A percentile compares a stretch with the other conserved stretches of the same genome.
Evolutionary conservation across 2,797 vertebrate species (phyloP).

Genomic region (Chrosomus eos): DNA sequence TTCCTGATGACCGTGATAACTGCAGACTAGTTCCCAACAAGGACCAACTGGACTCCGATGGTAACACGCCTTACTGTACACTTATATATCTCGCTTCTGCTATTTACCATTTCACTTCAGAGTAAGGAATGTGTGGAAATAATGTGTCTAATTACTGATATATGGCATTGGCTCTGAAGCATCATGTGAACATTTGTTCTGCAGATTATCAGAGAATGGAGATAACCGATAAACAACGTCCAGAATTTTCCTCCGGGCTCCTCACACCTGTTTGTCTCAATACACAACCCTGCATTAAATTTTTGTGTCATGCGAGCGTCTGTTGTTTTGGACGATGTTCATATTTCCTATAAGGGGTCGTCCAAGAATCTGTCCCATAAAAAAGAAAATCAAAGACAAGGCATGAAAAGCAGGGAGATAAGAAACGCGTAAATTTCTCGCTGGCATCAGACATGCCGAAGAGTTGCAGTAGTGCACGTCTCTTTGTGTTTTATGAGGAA

Average conservation of each 20-base stretch:
- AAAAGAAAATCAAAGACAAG: constrained; percentile 54
- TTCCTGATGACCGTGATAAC: constrained; percentile 95
- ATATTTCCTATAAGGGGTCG: constrained; percentile 46
- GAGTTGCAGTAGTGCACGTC: background rate
- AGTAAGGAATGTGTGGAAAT: constrained; percentile 17
- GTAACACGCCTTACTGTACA: constrained; percentile 65
- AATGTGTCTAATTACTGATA: constrained; percentile 45
- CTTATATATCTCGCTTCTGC: background rate
- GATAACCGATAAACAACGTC: constrained; percentile 44
- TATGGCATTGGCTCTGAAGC: constrained; percentile 10
- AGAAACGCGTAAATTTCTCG: constrained; percentile 43
- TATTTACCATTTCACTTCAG: background rate
- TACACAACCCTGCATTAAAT: constrained; percentile 35
- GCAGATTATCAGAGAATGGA: constrained; percentile 47
- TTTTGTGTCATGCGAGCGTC: constrained; percentile 45
- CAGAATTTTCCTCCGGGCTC: constrained; percentile 54
- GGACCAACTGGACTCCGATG: constrained; percentile 86
- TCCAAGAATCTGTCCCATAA: constrained; percentile 56
- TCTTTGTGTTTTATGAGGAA: constrained; percentile 49
- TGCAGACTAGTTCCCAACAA: constrained; percentile 91
- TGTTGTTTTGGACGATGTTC: constrained; percentile 48
- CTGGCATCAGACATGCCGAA: constrained; percentile 39
- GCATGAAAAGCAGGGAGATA: constrained; percentile 39
- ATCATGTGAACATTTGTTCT: constrained; percentile 25
- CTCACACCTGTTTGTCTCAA: constrained; percentile 47